These are phyloP conservation scores for Sphenopsis melanotis DNA, from an alignment of 2,797 vertebrate species.

Conservation along the genomic window DNA sequence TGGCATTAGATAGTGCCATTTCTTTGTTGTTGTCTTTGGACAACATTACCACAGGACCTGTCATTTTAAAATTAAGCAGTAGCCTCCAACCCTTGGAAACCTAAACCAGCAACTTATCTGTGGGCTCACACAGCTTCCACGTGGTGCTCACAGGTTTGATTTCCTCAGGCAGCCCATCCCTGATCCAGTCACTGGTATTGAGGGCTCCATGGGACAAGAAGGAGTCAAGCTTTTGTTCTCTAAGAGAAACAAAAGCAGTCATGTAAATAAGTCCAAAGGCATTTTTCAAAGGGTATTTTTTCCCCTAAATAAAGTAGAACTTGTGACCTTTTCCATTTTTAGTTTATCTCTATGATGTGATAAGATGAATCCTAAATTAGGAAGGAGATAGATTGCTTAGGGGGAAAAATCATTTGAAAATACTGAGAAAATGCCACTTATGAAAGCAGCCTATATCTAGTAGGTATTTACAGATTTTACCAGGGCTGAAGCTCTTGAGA, in stretches of 20 bases:
- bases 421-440: background rate
- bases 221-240: background rate
- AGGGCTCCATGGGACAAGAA: background rate
- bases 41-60: background rate
- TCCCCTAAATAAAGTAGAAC: background rate
- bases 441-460: background rate
- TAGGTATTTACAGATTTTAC: background rate
- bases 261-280: background rate
- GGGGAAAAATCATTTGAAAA: background rate
- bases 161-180: background rate
- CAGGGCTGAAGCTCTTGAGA: background rate
- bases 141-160: background rate
- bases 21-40: background rate
- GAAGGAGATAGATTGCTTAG: background rate
- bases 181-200: background rate
- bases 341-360: background rate
- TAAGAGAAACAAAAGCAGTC: background rate
- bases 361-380: background rate
- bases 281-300: background rate
- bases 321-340: background rate
- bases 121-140: fast-evolving
- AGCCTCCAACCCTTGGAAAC: background rate
- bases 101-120: background rate
- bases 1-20: background rate
- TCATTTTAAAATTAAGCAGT: background rate